These are phyloP conservation scores for Apodemus sylvaticus DNA, from an alignment of 2,113 vertebrate species.

Conservation along the genomic window DNA sequence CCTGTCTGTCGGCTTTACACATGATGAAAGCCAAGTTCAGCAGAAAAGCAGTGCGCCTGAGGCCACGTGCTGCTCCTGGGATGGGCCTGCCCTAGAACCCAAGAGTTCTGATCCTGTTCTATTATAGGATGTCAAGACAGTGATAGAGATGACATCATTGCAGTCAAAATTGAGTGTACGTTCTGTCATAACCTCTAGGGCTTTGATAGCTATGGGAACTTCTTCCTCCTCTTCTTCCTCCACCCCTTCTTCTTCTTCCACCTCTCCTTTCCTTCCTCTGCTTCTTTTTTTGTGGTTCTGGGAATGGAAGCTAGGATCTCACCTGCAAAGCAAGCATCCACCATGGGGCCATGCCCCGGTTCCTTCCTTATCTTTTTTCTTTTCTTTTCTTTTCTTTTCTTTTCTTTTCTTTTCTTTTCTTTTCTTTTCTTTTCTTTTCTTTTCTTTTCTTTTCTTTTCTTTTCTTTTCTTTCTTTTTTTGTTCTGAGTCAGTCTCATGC, in stretches of 20 bases:
- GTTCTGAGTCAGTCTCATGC: neutral
- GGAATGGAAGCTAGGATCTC: too few relatives aligned
- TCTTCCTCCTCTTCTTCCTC: neutral
- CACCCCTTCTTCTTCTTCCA: accelerated
- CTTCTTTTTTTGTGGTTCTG: too few relatives aligned
- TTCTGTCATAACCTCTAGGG: neutral
- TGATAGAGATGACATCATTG: neutral
- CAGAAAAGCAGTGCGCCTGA: neutral
- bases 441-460: too few relatives aligned
- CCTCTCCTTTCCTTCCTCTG: too few relatives aligned
- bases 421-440: too few relatives aligned
- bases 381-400: too few relatives aligned
- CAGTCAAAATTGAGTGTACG: neutral
- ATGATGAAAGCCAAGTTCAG: neutral
- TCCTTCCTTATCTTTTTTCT: too few relatives aligned
- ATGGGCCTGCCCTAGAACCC: neutral
- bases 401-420: too few relatives aligned
- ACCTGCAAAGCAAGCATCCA: too few relatives aligned
- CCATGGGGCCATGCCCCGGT: too few relatives aligned
- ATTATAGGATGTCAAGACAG: neutral
- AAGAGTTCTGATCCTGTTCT: neutral
- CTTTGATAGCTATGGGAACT: neutral
- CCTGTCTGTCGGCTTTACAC: neutral
- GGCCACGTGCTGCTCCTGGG: neutral
- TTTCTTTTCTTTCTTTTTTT: too few relatives aligned